Percentiles rank a stretch among this genome's conserved stretches.
Conservation (phyloP, 2,113 vertebrate species). For the Podilymbus podiceps region DNA sequence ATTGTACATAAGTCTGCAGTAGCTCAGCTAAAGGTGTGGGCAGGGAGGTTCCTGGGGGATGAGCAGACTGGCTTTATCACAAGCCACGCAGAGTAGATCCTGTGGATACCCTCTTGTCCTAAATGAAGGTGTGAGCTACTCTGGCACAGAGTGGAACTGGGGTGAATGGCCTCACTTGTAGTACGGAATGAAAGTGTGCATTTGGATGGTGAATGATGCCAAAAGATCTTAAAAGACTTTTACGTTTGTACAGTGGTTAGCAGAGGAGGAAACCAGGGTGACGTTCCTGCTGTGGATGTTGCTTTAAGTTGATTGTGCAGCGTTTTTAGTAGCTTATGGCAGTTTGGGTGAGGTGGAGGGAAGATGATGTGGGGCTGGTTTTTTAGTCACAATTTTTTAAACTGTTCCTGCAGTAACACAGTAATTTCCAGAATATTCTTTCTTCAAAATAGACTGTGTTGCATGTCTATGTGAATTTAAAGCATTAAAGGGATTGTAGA, state of each 20-base stretch:
- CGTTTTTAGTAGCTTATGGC: not conserved
- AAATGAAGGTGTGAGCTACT: not conserved
- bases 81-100: not conserved
- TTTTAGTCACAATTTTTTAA: not conserved
- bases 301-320: not conserved
- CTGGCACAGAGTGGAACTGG: not conserved
- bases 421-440: not conserved
- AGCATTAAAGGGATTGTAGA: not conserved
- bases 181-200: not conserved
- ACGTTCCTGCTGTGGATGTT: not conserved
- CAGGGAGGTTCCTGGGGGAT: not conserved
- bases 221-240: not conserved
- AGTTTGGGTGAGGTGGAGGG: not conserved
- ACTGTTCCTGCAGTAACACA: not conserved
- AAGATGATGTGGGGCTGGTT: not conserved
- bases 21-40: not conserved
- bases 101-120: not conserved
- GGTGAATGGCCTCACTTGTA: not conserved
- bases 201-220: not conserved
- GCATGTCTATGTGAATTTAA: not conserved
- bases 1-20: not conserved
- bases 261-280: not conserved
- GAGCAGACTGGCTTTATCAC: not conserved
- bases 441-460: not conserved
- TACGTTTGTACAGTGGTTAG: not conserved